Evolutionary conservation across 30 jellyfish, hydroid and myxozoan species (phyloP).

Genomic region (Aurelia sp.): DNA sequence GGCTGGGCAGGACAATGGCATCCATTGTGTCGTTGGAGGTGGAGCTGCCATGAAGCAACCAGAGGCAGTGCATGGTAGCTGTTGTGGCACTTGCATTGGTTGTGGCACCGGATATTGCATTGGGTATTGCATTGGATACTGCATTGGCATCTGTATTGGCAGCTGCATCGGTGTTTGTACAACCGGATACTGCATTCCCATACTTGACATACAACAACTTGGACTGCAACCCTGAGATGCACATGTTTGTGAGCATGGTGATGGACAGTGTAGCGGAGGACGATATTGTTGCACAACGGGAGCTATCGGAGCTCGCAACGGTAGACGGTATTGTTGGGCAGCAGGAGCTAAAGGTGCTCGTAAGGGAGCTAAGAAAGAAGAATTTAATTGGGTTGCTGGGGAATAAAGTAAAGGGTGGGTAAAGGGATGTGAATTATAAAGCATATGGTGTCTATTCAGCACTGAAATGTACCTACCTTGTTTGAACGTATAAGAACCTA

Average conservation of each 20-base stretch:
- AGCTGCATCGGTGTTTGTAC: slow-evolving; percentile 48
- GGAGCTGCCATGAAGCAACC: slow-evolving; percentile 68
- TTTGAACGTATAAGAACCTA: too few species aligned
- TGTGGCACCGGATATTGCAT: too few species aligned
- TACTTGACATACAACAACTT: slow-evolving; percentile 57
- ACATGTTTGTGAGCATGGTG: slow-evolving; percentile 76
- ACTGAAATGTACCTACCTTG: too few species aligned
- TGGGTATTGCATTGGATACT: slow-evolving; percentile 16
- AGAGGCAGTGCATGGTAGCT: slow-evolving; percentile 63
- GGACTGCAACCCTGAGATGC: slow-evolving; percentile 78
- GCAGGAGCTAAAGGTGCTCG: too few species aligned
- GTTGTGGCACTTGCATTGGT: too few species aligned
- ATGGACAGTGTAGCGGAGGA: slow-evolving; percentile 79
- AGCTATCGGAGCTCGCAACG: background rate
- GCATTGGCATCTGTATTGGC: slow-evolving; percentile 65
- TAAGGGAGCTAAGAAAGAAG: too few species aligned
- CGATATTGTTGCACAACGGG: slow-evolving; percentile 58
- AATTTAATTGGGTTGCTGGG: too few species aligned
- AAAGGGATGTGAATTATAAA: too few species aligned
- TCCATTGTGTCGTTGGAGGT: slow-evolving; percentile 53
- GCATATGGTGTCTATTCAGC: too few species aligned
- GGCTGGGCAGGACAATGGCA: slow-evolving; percentile 48
- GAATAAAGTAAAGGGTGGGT: too few species aligned
- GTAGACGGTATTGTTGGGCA: too few species aligned
- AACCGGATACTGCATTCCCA: slow-evolving; percentile 49